phyloP scores from a whole-genome alignment of 1,140 invertebrate species.

The Phymastichus coffea region DNA sequence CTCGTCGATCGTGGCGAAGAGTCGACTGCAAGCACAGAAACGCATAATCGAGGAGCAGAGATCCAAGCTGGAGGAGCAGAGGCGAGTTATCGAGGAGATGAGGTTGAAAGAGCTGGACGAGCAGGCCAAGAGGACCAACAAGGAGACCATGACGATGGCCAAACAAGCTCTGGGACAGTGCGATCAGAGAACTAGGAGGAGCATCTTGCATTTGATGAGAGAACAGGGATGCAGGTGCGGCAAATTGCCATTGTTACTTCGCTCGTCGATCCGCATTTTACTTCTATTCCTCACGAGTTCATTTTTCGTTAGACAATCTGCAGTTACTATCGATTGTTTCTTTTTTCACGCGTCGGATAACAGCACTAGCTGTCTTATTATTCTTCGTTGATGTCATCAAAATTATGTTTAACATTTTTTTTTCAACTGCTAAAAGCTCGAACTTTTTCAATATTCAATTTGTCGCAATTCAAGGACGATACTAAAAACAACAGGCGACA shows the following conservation, averaged over 20 bases:
- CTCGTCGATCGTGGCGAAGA: constrained; percentile 32
- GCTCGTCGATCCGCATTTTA: too few species aligned
- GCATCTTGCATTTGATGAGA: constrained; percentile 44
- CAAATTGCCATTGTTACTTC: too few species aligned
- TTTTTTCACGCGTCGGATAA: too few species aligned
- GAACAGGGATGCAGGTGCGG: constrained; percentile 43
- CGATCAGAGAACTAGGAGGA: constrained; percentile 40
- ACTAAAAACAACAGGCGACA: too few species aligned
- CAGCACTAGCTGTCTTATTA: too few species aligned
- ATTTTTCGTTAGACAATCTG: constrained; percentile 1
- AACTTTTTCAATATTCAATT: too few species aligned
- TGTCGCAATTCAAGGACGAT: too few species aligned
- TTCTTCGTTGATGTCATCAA: too few species aligned
- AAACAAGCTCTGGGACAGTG: constrained; percentile 42
- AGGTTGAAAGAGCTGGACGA: constrained; percentile 45
- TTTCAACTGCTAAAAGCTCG: too few species aligned
- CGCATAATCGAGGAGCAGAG: constrained; percentile 49
- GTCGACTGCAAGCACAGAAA: constrained; percentile 43
- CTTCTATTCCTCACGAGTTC: too few species aligned
- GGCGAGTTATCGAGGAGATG: constrained; percentile 47
- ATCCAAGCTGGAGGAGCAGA: constrained; percentile 41
- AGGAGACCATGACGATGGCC: constrained; percentile 40
- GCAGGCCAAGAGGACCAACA: constrained; percentile 33
- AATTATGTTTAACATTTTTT: too few species aligned
- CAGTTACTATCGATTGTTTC: neutral